phyloP scores from a whole-genome alignment of 1,140 invertebrate genomes.

The Stenopsyche tienmushanensis region DNA sequence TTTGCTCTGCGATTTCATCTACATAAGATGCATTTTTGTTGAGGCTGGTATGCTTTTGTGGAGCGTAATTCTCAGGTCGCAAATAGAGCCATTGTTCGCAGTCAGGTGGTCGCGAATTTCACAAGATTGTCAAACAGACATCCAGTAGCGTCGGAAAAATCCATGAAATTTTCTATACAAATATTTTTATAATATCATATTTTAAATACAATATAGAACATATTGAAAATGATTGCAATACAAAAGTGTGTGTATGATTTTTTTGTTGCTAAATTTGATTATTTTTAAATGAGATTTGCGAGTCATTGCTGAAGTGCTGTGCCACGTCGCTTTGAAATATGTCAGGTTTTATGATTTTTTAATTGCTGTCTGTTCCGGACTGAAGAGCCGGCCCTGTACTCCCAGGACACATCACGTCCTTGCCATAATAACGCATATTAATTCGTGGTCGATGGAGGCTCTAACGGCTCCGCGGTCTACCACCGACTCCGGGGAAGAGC shows the following conservation, averaged over 20 bases:
- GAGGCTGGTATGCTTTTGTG: not conserved
- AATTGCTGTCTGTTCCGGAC: constrained; percentile 9
- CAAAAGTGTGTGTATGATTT: not conserved
- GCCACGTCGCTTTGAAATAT: too few relatives aligned
- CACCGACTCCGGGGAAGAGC: not conserved
- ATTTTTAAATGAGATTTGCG: too few relatives aligned
- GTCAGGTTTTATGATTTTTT: constrained; percentile 19
- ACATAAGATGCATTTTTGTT: not conserved
- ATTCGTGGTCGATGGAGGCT: constrained; percentile 3
- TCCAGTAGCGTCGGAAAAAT: not conserved
- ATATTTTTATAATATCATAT: too few relatives aligned
- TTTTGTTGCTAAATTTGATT: constrained; percentile 4
- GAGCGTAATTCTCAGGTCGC: not conserved
- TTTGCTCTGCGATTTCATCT: not conserved
- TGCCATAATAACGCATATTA: constrained; percentile 30
- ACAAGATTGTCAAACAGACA: not conserved
- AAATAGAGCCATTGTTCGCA: not conserved
- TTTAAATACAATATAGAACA: too few relatives aligned
- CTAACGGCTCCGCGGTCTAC: constrained; percentile 3
- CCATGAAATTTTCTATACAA: too few relatives aligned
- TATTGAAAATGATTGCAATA: too few relatives aligned
- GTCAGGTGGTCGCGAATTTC: not conserved
- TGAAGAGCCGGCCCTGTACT: not conserved
- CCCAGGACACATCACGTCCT: constrained; percentile 16
- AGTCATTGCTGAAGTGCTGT: too few relatives aligned